These are phyloP conservation scores for Apis florea DNA, from an alignment of 1,140 invertebrate genomes.

Conservation along the genomic window DNA sequence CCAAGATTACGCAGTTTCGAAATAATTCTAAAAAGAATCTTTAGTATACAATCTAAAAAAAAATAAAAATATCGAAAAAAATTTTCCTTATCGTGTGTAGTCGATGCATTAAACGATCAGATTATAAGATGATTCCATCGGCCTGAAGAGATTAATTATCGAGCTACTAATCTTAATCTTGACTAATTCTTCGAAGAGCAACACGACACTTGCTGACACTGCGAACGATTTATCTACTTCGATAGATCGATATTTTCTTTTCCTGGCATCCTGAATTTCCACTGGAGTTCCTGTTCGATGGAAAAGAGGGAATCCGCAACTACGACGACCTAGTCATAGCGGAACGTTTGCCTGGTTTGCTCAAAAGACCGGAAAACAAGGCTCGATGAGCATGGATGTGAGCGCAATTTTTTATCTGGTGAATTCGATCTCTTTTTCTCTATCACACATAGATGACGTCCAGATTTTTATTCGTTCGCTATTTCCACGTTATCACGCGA, in stretches of 20 bases:
- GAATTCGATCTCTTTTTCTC: conserved; percentile 40
- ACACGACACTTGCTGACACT: conserved; percentile 8
- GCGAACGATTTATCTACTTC: conserved; percentile 29
- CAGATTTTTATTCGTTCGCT: not conserved
- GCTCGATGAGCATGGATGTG: conserved; percentile 33
- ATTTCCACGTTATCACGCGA: not conserved
- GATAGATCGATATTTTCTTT: conserved; percentile 32
- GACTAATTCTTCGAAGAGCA: conserved; percentile 28
- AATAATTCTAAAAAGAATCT: conserved; percentile 40
- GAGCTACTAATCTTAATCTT: conserved; percentile 19
- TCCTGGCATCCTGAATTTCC: not conserved
- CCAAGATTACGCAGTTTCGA: conserved; percentile 16
- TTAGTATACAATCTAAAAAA: not conserved
- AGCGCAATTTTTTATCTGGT: conserved; percentile 54
- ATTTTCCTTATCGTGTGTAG: not conserved
- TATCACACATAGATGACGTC: not conserved
- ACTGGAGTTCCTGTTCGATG: not conserved
- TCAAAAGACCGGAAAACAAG: conserved; percentile 63
- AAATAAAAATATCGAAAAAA: not conserved
- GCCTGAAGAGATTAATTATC: conserved; percentile 30
- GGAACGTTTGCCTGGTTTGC: conserved; percentile 32
- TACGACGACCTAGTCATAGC: conserved; percentile 1
- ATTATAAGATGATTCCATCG: conserved; percentile 9
- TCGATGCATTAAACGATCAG: conserved; percentile 34
- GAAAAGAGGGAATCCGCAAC: not conserved